Percentiles rank a stretch among this genome's conserved stretches.
These are phyloP conservation scores for Anseranas semipalmata DNA, from an alignment of 2,113 vertebrate species.

Conservation along the genomic window DNA sequence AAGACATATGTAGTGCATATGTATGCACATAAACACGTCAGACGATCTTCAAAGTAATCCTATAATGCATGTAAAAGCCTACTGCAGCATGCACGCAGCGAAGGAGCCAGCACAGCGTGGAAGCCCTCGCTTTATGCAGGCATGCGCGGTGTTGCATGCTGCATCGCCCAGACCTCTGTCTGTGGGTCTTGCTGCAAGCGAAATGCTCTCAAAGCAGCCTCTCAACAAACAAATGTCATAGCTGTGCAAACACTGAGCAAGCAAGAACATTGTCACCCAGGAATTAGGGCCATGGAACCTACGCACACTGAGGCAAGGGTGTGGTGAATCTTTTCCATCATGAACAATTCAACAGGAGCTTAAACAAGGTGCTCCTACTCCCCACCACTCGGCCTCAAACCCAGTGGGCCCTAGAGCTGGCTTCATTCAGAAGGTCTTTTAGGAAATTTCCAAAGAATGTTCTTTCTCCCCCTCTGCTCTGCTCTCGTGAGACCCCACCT, in stretches of 20 bases:
- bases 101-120: neutral
- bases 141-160: fast-evolving
- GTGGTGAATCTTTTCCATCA: neutral
- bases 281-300: neutral
- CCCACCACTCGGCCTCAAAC: neutral
- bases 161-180: neutral
- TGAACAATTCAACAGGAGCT: neutral
- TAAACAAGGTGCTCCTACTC: neutral
- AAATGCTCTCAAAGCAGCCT: fast-evolving
- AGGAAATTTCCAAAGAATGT: neutral
- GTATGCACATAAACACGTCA: fast-evolving
- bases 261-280: neutral
- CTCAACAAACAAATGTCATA: neutral
- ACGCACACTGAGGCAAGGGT: neutral
- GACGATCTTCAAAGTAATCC: neutral
- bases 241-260: neutral
- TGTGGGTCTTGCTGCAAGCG: neutral
- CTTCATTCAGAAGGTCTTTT: neutral
- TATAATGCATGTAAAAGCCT: neutral
- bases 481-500: too few relatives aligned
- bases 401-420: neutral
- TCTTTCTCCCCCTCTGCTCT: too few relatives aligned
- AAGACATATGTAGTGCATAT: neutral
- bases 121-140: neutral
- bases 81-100: fast-evolving